A percentile compares a stretch with the other conserved stretches of the same genome.
Evolutionary conservation across 2,888 invertebrate genomes (phyloP).

Genomic region (Plebejus argus): DNA sequence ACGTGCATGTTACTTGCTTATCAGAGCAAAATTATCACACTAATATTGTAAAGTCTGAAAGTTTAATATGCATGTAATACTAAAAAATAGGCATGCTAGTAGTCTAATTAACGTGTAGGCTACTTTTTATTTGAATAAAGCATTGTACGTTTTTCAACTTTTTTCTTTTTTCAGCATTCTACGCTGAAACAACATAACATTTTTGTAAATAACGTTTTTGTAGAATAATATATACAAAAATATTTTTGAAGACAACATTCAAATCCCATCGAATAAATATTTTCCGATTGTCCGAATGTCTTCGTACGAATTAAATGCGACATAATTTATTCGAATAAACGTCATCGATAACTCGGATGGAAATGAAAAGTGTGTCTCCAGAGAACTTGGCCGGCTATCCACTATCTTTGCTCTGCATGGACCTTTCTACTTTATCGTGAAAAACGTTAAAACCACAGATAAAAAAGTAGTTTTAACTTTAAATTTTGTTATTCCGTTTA

Average conservation of each 20-base stretch:
- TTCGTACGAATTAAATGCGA: conserved; percentile 13
- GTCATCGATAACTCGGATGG: conserved; percentile 35
- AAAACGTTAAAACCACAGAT: conserved; percentile 24
- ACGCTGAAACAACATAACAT: no score
- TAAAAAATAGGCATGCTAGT: no score
- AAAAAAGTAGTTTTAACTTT: background rate
- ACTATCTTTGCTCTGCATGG: conserved; percentile 49
- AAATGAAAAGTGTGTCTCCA: conserved; percentile 37
- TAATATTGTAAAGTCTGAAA: no score
- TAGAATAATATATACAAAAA: no score
- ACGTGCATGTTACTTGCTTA: no score
- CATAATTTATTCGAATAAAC: conserved; percentile 19
- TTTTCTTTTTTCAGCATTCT: no score
- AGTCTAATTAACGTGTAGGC: no score
- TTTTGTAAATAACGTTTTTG: no score
- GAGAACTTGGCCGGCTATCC: conserved; percentile 33
- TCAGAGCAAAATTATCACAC: no score
- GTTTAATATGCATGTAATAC: no score
- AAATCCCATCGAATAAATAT: background rate
- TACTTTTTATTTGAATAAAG: no score
- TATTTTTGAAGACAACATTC: background rate
- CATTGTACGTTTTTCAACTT: no score
- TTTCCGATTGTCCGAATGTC: conserved; percentile 13
- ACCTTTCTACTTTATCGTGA: conserved; percentile 55
- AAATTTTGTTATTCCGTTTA: background rate